Evolutionary conservation across 2,113 vertebrate species (phyloP).

Genomic region (Mystacornis crossleyi): DNA sequence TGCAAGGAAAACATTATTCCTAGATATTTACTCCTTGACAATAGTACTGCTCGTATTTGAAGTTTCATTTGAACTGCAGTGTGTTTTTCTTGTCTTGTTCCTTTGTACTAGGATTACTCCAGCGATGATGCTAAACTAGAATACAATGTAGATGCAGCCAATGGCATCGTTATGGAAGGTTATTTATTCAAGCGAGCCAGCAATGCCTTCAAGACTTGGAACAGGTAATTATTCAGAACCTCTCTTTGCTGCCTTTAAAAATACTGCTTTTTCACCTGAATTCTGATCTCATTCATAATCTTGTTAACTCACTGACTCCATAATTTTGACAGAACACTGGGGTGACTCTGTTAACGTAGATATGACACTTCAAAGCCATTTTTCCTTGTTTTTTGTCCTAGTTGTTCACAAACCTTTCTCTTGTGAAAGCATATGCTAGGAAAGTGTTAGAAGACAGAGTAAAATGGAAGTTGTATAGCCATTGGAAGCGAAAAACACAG

Average conservation of each 20-base stretch:
- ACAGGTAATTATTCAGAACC: constrained; percentile 82
- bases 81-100: constrained; percentile 5
- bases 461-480: background rate
- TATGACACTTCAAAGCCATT: background rate
- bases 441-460: background rate
- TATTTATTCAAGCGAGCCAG: constrained; percentile 98
- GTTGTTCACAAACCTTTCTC: background rate
- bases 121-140: constrained; percentile 94
- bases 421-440: background rate
- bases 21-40: background rate
- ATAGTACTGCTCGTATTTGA: background rate
- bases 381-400: background rate
- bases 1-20: background rate
- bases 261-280: background rate
- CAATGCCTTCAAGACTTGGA: constrained; percentile 99
- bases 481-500: background rate
- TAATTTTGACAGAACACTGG: background rate
- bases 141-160: constrained; percentile 93
- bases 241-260: background rate
- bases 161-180: constrained; percentile 96
- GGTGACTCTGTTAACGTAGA: background rate
- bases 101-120: constrained; percentile 87
- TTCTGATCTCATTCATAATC: background rate
- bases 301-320: background rate
- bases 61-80: background rate